phyloP scores from a whole-genome alignment of 2,797 vertebrate species.

The Carcharodon carcharias region DNA sequence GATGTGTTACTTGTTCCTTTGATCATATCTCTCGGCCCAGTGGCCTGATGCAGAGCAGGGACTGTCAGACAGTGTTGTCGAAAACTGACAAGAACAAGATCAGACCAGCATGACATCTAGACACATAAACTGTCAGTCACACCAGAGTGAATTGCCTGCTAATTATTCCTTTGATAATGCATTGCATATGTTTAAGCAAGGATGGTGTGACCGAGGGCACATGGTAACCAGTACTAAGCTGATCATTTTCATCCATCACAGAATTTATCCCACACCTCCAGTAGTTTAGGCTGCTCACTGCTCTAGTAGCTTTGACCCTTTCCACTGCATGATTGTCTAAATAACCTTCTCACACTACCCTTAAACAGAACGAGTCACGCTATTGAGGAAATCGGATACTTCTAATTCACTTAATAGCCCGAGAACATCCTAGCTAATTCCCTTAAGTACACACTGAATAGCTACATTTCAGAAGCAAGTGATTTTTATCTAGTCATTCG shows the following conservation, averaged over 20 bases:
- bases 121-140: constrained; percentile 36
- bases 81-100: constrained; percentile 36
- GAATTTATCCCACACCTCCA: constrained; percentile 33
- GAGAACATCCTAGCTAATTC: constrained; percentile 72
- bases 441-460: constrained; percentile 62
- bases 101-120: constrained; percentile 36
- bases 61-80: neutral
- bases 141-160: constrained; percentile 35
- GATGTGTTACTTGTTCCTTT: constrained; percentile 29
- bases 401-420: constrained; percentile 76
- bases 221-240: constrained; percentile 29
- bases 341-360: constrained; percentile 27
- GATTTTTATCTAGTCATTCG: constrained; percentile 34
- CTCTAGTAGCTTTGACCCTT: constrained; percentile 29
- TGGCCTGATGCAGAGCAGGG: constrained; percentile 19
- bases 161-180: constrained; percentile 36
- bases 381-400: constrained; percentile 68
- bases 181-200: constrained; percentile 36
- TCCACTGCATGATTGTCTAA: constrained; percentile 23
- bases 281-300: constrained; percentile 21
- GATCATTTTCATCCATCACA: constrained; percentile 30
- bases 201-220: constrained; percentile 26
- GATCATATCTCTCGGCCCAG: constrained; percentile 19
- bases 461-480: constrained; percentile 20
- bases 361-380: constrained; percentile 55